phyloP scores from a whole-genome alignment of 2,113 vertebrate genomes.

The Cyanoderma ruficeps region DNA sequence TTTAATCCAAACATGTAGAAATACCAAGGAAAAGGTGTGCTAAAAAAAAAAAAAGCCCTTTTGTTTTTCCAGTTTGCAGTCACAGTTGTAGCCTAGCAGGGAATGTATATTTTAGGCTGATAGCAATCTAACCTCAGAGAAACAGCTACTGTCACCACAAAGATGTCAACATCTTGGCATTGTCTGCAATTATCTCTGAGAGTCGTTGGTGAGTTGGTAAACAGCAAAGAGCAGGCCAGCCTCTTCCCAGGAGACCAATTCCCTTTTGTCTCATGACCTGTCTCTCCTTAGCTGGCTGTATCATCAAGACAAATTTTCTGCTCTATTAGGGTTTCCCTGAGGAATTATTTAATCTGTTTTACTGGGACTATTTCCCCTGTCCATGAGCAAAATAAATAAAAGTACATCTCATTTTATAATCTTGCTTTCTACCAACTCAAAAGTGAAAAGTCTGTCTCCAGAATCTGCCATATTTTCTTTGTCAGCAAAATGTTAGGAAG shows the following conservation, averaged over 20 bases:
- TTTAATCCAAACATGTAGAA: background rate
- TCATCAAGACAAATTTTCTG: background rate
- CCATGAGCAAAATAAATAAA: background rate
- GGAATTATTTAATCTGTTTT: background rate
- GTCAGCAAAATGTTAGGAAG: background rate
- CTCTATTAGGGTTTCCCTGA: background rate
- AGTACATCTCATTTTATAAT: background rate
- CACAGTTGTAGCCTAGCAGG: background rate
- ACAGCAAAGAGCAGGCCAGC: background rate
- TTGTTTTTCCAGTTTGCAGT: background rate
- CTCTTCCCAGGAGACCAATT: background rate
- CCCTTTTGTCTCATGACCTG: background rate
- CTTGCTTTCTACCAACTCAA: background rate
- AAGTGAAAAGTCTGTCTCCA: background rate
- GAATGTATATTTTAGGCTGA: background rate
- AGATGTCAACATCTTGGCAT: background rate
- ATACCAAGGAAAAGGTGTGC: background rate
- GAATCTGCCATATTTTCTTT: background rate
- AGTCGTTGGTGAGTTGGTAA: background rate
- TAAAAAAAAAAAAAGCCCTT: fast-evolving
- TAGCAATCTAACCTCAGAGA: background rate
- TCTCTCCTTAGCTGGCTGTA: background rate
- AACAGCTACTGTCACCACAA: background rate
- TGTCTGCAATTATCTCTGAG: background rate
- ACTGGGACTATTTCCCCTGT: background rate